Evolutionary conservation across 2,113 vertebrate species (phyloP), one percentile per base, ranked within the genome.

Genomic region (Hyaena hyaena): DNA sequence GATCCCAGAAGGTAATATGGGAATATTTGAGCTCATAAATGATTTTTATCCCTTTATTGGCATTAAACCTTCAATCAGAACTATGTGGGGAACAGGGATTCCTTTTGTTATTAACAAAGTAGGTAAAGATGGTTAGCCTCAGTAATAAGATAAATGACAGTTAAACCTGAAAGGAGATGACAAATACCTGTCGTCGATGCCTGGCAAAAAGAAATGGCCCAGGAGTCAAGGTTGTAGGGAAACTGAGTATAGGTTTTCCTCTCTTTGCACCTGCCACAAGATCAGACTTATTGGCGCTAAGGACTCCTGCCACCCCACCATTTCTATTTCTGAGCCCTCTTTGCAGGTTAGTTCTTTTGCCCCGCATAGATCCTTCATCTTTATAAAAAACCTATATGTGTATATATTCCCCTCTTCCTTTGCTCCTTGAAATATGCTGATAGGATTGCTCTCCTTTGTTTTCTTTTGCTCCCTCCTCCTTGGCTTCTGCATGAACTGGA

Each of bases 381-480:
- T 50, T 69, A 39, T 69, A 39, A 85, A 61, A 65, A 68, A 6
- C 65, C 9, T 33, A 0, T 48, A 3, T 26, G 8, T 26, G 2
- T 21, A 0, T 7, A 2, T n/a, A 68, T 11, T 53, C 10, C 0
- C 1, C 17, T 43, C 3, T 63, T 82, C 19, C 17, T 24, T 35
- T 48, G 26, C 17, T 10, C 31, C 31, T 43, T 23, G 50, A 23
- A 11, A 28, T 28, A 50, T 50, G 10, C 58, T 12, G 63, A 31
- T 19, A 1, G 17, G 12, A 14, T 39, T 2, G 5, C 17, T 71
- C 26, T 53, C 7, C 35, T 66, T 69, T 55, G 39, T 14, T 65
- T 24, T 58, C 2, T 55, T 61, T 24, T 16, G n/a, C 26, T 74
- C 21, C 33, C 43, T 87, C 19, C 21, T 74, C n/a, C 65, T 71